Base-by-base conservation (phyloP, 2,888 invertebrate species). In the Melieria omissa region DNA sequence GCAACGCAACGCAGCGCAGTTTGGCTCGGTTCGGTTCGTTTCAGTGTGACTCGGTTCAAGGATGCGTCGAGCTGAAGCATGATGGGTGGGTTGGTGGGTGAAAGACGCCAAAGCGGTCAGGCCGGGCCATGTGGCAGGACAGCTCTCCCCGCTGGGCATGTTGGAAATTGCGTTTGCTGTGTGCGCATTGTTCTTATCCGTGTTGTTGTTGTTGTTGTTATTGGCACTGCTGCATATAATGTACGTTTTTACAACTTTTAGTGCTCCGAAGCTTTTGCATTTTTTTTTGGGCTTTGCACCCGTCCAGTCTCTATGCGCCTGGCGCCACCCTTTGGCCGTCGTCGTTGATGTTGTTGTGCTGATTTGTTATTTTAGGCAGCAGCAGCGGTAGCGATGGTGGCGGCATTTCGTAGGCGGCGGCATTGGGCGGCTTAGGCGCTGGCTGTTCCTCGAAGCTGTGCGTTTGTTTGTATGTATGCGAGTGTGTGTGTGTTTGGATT, bases 221-320 rank as follows among this genome's bases (percentile, higher is more conserved):
- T 45, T 62, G 47, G 54, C 44, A 58, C 52, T 55, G 67, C 58
- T 81, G 82, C 81, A 81, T 81, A 82, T 81, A 82, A 81, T 81
- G 81, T 81, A 81, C 80, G 75, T 79, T 77, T 29, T 29, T 47
- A 65, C 47, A 45, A 63, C 45, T 67, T 65, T 65, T 10, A 61
- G 52, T 80, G 78, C 78, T 80, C 82, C 75, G 76, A 79, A 82
- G 79, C 82, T 82, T 82, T 82, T 82, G 81, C 81, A 81, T 78
- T 82, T 80, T 73, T 77, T 71, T 70, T 29, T 45, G 49, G 62
- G 3, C 54, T 62, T 62, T 69, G 10, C 47, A 29, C 29, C 29
- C 29, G 29, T 29, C 29, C 29, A 29, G 29, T 29, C 29, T 29
- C 29, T 42, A 55, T 42, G 41, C 29, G 29, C 29, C 29, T 29